Evolutionary conservation across 2,797 vertebrate genomes (phyloP).

Genomic region (Oceanodroma leucorhoa): DNA sequence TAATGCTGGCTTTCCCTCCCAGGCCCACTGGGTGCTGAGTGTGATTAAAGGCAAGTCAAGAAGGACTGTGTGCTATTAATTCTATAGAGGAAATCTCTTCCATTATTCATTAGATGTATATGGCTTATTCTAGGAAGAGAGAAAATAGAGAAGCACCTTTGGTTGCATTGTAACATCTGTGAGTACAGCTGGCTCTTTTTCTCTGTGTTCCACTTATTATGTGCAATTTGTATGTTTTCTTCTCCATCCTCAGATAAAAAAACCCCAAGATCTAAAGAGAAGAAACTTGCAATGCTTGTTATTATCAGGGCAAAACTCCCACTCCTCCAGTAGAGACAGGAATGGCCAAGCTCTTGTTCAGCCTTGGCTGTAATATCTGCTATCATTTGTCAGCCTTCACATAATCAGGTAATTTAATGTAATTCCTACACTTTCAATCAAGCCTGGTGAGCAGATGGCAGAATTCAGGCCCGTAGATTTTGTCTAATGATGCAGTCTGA

Average conservation of each 20-base stretch:
- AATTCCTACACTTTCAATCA: slow-evolving; percentile 52
- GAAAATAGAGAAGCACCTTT: slow-evolving; percentile 46
- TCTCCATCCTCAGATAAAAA: background rate
- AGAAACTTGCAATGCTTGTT: background rate
- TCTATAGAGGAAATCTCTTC: slow-evolving; percentile 19
- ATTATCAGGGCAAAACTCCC: background rate
- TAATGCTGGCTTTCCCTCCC: background rate
- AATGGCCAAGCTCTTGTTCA: background rate
- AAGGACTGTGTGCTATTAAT: slow-evolving; percentile 28
- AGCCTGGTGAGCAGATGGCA: slow-evolving; percentile 49
- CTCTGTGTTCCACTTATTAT: slow-evolving; percentile 7
- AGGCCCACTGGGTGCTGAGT: slow-evolving; percentile 2
- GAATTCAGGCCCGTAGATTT: background rate
- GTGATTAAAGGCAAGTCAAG: slow-evolving; percentile 47
- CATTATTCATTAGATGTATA: slow-evolving; percentile 29
- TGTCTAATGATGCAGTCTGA: background rate
- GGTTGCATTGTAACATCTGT: slow-evolving; percentile 40
- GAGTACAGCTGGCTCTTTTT: slow-evolving; percentile 41
- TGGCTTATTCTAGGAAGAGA: background rate
- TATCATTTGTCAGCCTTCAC: slow-evolving; percentile 33
- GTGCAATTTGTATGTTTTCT: slow-evolving; percentile 53
- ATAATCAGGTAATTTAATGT: slow-evolving; percentile 59
- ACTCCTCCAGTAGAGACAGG: background rate
- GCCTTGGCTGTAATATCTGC: background rate
- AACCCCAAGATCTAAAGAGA: background rate